phyloP scores from a whole-genome alignment of 2,797 vertebrate genomes.

The Schizopygopsis malacanthus region DNA sequence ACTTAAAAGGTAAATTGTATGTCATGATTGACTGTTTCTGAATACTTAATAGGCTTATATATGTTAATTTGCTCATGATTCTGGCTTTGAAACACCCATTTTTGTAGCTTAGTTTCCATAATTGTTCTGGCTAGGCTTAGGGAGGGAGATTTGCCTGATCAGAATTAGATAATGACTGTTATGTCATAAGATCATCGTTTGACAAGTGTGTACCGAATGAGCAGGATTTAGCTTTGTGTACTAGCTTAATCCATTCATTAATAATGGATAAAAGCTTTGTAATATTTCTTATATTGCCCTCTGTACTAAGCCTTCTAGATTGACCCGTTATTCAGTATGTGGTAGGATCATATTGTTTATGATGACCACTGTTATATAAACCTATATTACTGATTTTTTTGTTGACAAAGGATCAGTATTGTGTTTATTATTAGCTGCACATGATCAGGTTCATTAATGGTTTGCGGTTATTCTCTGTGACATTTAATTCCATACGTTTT shows the following conservation, averaged over 20 bases:
- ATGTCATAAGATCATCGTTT: slow-evolving; percentile 17
- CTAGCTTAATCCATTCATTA: slow-evolving; percentile 13
- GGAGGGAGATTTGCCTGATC: slow-evolving; percentile 10
- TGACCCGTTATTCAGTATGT: neutral
- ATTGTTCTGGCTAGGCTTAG: neutral
- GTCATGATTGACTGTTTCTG: neutral
- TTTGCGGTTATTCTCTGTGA: neutral
- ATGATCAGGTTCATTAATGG: slow-evolving; percentile 36
- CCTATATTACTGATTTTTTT: slow-evolving; percentile 9
- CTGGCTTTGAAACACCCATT: neutral
- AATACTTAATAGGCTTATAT: neutral
- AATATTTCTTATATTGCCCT: neutral
- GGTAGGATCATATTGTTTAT: slow-evolving; percentile 2
- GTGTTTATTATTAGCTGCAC: slow-evolving; percentile 25
- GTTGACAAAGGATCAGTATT: slow-evolving; percentile 5
- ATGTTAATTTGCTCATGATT: neutral
- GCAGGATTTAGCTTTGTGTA: slow-evolving; percentile 5
- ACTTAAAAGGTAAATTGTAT: neutral
- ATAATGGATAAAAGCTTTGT: slow-evolving; percentile 17
- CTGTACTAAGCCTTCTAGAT: neutral
- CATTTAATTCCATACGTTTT: slow-evolving; percentile 9
- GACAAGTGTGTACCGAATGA: neutral
- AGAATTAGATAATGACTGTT: slow-evolving; percentile 29
- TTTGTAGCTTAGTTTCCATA: slow-evolving; percentile 6
- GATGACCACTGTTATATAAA: slow-evolving; percentile 4